Percentiles rank a stretch among this genome's conserved stretches.
phyloP scores from a whole-genome alignment of 2,888 invertebrate species.

The Anoplius nigerrimus region DNA sequence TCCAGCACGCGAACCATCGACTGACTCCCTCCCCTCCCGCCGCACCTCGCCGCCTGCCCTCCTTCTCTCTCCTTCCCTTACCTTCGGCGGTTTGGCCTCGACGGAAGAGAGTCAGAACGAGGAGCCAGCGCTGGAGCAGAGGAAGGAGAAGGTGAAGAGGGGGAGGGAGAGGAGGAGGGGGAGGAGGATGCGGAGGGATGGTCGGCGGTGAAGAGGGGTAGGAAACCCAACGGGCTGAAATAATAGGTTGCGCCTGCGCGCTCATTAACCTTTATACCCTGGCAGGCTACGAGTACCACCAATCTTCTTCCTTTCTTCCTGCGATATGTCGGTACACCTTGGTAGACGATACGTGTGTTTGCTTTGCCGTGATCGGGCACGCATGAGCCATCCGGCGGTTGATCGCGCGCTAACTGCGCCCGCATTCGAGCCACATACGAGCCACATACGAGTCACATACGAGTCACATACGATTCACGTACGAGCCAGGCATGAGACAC shows the following conservation, averaged over 20 bases:
- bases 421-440: neutral
- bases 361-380: slow-evolving; percentile 54
- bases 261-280: slow-evolving; percentile 75
- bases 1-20: slow-evolving; percentile 5
- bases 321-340: slow-evolving; percentile 28
- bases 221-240: slow-evolving; percentile 69
- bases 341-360: slow-evolving; percentile 48
- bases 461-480: neutral
- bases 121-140: slow-evolving; percentile 9
- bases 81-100: slow-evolving; percentile 45
- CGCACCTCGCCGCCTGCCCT: slow-evolving; percentile 15
- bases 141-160: slow-evolving; percentile 14
- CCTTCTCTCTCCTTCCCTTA: slow-evolving; percentile 24
- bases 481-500: too few relatives aligned
- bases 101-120: slow-evolving; percentile 28
- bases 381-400: slow-evolving; percentile 39
- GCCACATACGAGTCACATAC: too few relatives aligned
- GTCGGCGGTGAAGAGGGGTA: slow-evolving; percentile 43
- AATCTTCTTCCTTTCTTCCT: slow-evolving; percentile 68
- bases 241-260: slow-evolving; percentile 74
- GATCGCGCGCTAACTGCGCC: neutral
- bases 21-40: slow-evolving; percentile 8
- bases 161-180: slow-evolving; percentile 16
- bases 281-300: slow-evolving; percentile 69
- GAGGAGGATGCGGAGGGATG: slow-evolving; percentile 25